Percentiles rank a stretch among this genome's conserved stretches.
phyloP scores from a whole-genome alignment of 2,888 invertebrate genomes.

The Tetropium fuscum region DNA sequence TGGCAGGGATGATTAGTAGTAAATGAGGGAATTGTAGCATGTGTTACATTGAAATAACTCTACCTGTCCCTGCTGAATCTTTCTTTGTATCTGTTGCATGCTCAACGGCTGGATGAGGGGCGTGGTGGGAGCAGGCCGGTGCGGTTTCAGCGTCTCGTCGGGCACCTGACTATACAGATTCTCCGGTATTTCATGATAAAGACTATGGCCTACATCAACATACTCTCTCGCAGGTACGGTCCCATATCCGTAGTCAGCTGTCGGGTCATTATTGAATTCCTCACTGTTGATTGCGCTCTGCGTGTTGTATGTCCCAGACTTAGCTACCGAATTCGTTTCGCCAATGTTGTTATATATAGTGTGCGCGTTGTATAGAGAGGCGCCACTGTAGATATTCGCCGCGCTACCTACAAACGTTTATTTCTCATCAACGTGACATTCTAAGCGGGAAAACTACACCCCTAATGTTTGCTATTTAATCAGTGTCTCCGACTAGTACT shows the following conservation, averaged over 20 bases:
- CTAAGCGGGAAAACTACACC: too few relatives aligned
- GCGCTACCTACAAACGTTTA: constrained; percentile 6
- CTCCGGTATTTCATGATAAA: constrained; percentile 64
- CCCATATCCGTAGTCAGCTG: constrained; percentile 46
- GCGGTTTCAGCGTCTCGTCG: constrained; percentile 60
- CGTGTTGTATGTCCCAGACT: constrained; percentile 8
- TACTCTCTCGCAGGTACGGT: constrained; percentile 39
- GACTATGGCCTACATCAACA: constrained; percentile 50
- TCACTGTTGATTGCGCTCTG: constrained; percentile 7
- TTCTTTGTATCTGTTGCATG: constrained; percentile 65
- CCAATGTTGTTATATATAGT: constrained; percentile 29
- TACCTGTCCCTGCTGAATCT: constrained; percentile 63
- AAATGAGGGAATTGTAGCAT: too few relatives aligned
- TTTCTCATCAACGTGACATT: too few relatives aligned
- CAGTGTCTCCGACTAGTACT: too few relatives aligned
- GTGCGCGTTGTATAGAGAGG: constrained; percentile 28
- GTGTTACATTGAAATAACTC: too few relatives aligned
- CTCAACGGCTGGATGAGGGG: constrained; percentile 62
- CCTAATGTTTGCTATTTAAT: too few relatives aligned
- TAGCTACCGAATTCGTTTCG: constrained; percentile 9
- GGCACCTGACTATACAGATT: constrained; percentile 62
- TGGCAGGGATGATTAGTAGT: too few relatives aligned
- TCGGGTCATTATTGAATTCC: too few relatives aligned
- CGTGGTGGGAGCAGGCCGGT: constrained; percentile 64
- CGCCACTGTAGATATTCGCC: constrained; percentile 13